phyloP scores from a whole-genome alignment of 2,797 vertebrate species.

The Pampus argenteus region DNA sequence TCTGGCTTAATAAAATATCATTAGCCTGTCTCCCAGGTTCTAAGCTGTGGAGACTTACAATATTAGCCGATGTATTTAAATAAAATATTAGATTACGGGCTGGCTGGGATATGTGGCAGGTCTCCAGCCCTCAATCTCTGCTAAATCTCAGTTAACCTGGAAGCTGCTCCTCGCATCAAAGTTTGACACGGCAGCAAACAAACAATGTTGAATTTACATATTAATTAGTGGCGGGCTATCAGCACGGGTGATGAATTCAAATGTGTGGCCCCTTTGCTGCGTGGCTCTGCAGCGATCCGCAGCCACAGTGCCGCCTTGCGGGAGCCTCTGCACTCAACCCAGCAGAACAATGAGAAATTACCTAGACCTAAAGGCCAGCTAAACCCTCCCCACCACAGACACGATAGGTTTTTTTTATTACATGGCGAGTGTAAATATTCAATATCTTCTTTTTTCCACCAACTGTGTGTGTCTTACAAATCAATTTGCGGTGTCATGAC shows the following conservation, averaged over 20 bases:
- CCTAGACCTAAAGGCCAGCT: slow-evolving; percentile 67
- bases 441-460: slow-evolving; percentile 71
- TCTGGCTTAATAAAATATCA: slow-evolving; percentile 93
- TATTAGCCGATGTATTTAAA: slow-evolving; percentile 85
- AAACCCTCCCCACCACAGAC: slow-evolving; percentile 55
- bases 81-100: slow-evolving; percentile 86
- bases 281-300: slow-evolving; percentile 29
- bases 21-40: slow-evolving; percentile 90
- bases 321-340: slow-evolving; percentile 59
- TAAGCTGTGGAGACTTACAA: slow-evolving; percentile 86
- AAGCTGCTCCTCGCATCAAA: slow-evolving; percentile 84
- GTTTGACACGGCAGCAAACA: slow-evolving; percentile 86
- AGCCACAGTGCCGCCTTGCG: slow-evolving; percentile 82
- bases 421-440: slow-evolving; percentile 74
- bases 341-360: slow-evolving; percentile 75
- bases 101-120: slow-evolving; percentile 75
- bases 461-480: slow-evolving; percentile 75
- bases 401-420: slow-evolving; percentile 74
- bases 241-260: slow-evolving; percentile 80
- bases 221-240: slow-evolving; percentile 85
- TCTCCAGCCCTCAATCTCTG: slow-evolving; percentile 81
- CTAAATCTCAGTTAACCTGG: slow-evolving; percentile 89
- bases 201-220: slow-evolving; percentile 88
- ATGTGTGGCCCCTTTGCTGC: slow-evolving; percentile 69
- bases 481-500: slow-evolving; percentile 79